These are phyloP conservation scores for Limnephilus lunatus DNA, from an alignment of 2,888 invertebrate species.

Conservation along the genomic window DNA sequence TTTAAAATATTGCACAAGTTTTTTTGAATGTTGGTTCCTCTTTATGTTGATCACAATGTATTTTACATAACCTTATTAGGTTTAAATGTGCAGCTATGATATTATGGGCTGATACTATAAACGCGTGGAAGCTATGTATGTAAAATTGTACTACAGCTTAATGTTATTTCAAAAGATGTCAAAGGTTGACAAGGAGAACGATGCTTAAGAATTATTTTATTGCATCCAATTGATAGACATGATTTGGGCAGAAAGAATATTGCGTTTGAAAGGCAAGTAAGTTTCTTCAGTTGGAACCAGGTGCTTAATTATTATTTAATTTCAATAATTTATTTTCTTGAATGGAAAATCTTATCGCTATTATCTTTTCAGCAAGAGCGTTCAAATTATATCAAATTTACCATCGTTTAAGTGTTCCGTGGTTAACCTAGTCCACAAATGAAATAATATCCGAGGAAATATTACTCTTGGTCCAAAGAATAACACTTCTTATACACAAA, in stretches of 20 bases:
- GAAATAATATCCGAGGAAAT: constrained; percentile 8
- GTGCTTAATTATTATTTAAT: neutral
- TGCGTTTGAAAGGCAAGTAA: neutral
- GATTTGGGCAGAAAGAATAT: neutral
- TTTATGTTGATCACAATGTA: neutral
- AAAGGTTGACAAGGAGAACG: neutral
- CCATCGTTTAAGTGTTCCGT: neutral
- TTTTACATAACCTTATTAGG: neutral
- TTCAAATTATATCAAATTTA: neutral
- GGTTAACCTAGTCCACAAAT: constrained; percentile 2
- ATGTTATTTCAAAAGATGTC: neutral
- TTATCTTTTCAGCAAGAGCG: neutral
- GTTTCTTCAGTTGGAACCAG: neutral
- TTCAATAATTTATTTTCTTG: neutral
- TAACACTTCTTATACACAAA: neutral
- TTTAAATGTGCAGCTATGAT: neutral
- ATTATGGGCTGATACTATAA: neutral
- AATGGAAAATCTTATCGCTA: neutral
- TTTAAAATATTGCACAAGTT: neutral
- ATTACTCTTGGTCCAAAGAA: neutral
- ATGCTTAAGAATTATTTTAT: neutral
- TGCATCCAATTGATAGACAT: neutral
- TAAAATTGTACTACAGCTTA: neutral
- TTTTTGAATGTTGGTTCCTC: neutral
- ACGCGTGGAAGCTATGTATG: neutral